phyloP scores from a whole-genome alignment of 2,888 invertebrate species.

The Sympetrum striolatum region DNA sequence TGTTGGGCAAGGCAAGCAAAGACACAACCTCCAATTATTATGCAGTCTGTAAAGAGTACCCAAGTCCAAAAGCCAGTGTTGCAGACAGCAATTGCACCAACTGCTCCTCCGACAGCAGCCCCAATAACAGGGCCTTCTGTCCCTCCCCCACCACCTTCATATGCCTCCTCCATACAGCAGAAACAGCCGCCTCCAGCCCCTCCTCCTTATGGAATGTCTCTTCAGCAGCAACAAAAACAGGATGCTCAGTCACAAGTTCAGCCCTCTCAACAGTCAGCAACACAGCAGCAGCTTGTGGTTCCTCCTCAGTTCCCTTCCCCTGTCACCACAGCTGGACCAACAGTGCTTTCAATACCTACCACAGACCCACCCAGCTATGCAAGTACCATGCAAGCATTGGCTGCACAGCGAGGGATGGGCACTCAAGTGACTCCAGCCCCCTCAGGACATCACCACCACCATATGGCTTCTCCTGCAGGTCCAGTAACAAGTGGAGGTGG shows the following conservation, averaged over 20 bases:
- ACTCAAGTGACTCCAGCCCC: slow-evolving; percentile 46
- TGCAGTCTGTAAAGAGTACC: slow-evolving; percentile 96
- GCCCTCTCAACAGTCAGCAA: slow-evolving; percentile 52
- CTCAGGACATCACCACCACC: slow-evolving; percentile 63
- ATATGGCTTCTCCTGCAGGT: slow-evolving; percentile 51
- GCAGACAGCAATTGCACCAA: slow-evolving; percentile 94
- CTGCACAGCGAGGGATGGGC: slow-evolving; percentile 68
- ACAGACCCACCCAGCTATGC: slow-evolving; percentile 93
- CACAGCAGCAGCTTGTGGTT: slow-evolving; percentile 53
- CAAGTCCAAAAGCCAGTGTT: slow-evolving; percentile 94
- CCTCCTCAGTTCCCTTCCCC: slow-evolving; percentile 49
- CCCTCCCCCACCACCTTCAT: slow-evolving; percentile 80
- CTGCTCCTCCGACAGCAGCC: slow-evolving; percentile 71
- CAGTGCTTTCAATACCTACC: slow-evolving; percentile 61
- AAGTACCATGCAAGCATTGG: slow-evolving; percentile 85
- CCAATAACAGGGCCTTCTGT: slow-evolving; percentile 61
- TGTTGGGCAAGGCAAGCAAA: slow-evolving; percentile 88
- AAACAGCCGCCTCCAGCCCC: slow-evolving; percentile 63
- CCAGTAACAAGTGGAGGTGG: neutral
- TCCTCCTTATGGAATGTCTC: slow-evolving; percentile 59
- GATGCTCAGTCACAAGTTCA: slow-evolving; percentile 45
- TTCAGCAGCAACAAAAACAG: slow-evolving; percentile 48
- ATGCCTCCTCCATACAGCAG: slow-evolving; percentile 81
- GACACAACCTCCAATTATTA: slow-evolving; percentile 91
- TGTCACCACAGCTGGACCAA: slow-evolving; percentile 55